phyloP scores from a whole-genome alignment of 2,888 invertebrate genomes.

The Blera fallax region DNA sequence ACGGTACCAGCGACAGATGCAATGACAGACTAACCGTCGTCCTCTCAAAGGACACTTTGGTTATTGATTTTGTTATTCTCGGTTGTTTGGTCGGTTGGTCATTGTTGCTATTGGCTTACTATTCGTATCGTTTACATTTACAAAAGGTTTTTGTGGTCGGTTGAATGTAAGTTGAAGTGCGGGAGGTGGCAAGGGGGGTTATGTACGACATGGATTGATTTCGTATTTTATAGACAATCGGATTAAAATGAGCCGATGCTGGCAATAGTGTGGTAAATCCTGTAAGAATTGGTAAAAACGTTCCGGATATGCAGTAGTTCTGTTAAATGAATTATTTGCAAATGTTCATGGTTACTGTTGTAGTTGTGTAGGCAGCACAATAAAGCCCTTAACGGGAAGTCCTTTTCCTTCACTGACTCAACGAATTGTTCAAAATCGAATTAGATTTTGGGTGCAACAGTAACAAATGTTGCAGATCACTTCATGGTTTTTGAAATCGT shows the following conservation, averaged over 20 bases:
- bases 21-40: conserved; percentile 2
- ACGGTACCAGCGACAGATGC: background rate
- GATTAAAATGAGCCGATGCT: conserved; percentile 32
- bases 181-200: background rate
- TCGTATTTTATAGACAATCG: conserved; percentile 50
- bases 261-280: conserved; percentile 15
- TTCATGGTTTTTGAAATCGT: no score
- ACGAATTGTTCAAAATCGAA: no score
- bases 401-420: no score
- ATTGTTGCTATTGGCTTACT: conserved; percentile 16
- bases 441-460: no score
- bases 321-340: background rate
- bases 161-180: conserved; percentile 37
- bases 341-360: no score
- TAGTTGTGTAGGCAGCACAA: no score
- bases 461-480: no score
- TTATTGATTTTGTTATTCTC: conserved; percentile 62
- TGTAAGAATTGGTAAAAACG: conserved; percentile 14
- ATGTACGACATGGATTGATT: conserved; percentile 17
- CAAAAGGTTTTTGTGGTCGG: conserved; percentile 57
- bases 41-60: conserved; percentile 49
- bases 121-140: conserved; percentile 57
- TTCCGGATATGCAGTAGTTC: background rate
- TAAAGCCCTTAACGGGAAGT: no score
- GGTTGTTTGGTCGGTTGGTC: conserved; percentile 32